phyloP scores from a whole-genome alignment of 2,797 vertebrate genomes.

The Amniataba percoides region DNA sequence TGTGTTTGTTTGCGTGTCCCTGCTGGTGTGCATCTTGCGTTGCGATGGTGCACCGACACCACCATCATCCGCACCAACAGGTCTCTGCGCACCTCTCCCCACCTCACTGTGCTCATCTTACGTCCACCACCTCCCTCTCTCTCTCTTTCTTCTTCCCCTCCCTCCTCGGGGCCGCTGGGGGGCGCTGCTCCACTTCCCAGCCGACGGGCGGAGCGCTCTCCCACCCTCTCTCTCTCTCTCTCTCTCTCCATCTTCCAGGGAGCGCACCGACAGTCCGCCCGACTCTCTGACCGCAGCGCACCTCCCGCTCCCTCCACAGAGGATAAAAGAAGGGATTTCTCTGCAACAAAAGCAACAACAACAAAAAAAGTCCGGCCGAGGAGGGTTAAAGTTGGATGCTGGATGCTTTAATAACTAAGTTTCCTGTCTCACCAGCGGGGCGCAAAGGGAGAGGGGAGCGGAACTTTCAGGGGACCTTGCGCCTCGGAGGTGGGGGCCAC shows the following conservation, averaged over 20 bases:
- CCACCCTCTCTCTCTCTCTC: neutral
- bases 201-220: conserved; percentile 23
- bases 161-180: conserved; percentile 37
- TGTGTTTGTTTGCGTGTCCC: neutral
- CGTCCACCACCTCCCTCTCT: conserved; percentile 1
- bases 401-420: conserved; percentile 68
- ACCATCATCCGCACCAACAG: conserved; percentile 51
- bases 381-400: conserved; percentile 45
- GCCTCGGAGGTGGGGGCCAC: conserved; percentile 38
- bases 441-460: conserved; percentile 44
- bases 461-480: conserved; percentile 71
- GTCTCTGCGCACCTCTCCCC: conserved; percentile 42
- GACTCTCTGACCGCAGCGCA: conserved; percentile 66
- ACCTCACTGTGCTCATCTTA: conserved; percentile 49
- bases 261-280: conserved; percentile 69
- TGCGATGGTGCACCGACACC: neutral
- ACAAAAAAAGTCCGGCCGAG: neutral
- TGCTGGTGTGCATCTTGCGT: neutral
- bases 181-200: conserved; percentile 72
- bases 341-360: neutral
- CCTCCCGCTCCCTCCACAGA: conserved; percentile 68
- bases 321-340: conserved; percentile 36
- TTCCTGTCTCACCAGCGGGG: conserved; percentile 43
- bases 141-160: neutral
- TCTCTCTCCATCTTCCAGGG: conserved; percentile 41